These are phyloP conservation scores for Rhagologus leucostigma DNA, from an alignment of 2,113 vertebrate genomes.

Conservation along the genomic window DNA sequence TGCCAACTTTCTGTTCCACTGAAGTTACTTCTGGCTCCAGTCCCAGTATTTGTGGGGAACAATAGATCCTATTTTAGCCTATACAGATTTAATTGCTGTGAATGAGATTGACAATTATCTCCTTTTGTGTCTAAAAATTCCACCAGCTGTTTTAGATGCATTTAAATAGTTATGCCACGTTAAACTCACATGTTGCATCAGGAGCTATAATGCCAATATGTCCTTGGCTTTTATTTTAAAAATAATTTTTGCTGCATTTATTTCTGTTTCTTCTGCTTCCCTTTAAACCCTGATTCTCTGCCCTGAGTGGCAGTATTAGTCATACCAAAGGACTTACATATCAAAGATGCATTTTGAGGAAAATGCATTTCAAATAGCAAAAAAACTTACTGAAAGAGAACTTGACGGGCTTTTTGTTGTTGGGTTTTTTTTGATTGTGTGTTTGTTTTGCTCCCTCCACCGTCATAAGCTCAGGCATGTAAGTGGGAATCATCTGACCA, in stretches of 20 bases:
- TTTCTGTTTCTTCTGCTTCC: neutral
- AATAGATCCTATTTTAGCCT: constrained; percentile 67
- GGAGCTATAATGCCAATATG: neutral
- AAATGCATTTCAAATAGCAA: neutral
- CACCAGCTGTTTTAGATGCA: constrained; percentile 41
- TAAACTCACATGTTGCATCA: neutral
- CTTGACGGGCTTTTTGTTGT: neutral
- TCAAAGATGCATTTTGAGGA: neutral
- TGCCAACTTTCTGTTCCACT: neutral
- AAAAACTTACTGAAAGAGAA: neutral
- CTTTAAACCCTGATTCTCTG: neutral
- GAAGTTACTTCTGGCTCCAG: constrained; percentile 31
- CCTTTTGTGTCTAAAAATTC: constrained; percentile 47
- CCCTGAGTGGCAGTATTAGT: neutral
- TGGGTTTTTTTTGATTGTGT: neutral
- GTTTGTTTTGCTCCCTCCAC: neutral
- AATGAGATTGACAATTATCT: constrained; percentile 65
- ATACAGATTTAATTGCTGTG: constrained; percentile 55
- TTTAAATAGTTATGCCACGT: neutral
- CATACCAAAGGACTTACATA: neutral
- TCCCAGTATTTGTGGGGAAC: constrained; percentile 45
- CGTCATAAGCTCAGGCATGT: neutral
- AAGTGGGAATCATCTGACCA: neutral
- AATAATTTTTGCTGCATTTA: neutral
- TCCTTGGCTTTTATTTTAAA: neutral